Conservation (phyloP, 2,113 vertebrate species). For the Balaenoptera acutorostrata region DNA sequence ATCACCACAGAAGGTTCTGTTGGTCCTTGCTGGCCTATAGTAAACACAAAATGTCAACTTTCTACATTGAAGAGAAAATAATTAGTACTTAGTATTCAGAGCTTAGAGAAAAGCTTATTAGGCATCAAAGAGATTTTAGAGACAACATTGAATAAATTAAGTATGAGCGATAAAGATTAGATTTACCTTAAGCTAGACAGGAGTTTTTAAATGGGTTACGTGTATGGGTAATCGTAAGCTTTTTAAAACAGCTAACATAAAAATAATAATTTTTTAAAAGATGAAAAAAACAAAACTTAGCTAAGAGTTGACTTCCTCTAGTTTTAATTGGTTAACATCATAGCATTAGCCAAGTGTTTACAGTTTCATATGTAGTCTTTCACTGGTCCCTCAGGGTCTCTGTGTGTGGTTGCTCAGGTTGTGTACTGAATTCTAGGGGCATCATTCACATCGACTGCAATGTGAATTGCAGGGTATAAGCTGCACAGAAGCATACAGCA, state of each 20-base stretch:
- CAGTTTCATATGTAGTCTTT: background rate
- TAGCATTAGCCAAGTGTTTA: background rate
- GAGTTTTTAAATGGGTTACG: background rate
- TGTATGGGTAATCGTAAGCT: background rate
- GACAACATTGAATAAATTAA: background rate
- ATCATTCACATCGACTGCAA: background rate
- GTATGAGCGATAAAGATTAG: background rate
- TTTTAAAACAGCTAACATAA: constrained; percentile 1
- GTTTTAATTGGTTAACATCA: background rate
- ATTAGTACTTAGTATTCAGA: background rate
- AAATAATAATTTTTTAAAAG: background rate
- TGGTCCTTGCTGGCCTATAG: background rate
- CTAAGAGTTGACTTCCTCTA: background rate
- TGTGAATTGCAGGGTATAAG: background rate
- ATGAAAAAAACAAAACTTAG: background rate
- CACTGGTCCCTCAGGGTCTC: background rate
- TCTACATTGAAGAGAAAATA: background rate
- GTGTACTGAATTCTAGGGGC: background rate
- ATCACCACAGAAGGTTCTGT: background rate
- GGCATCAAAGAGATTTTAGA: constrained; percentile 15
- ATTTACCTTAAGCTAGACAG: constrained; percentile 9
- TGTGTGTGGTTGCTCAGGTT: background rate
- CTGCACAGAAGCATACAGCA: background rate
- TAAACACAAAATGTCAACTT: background rate
- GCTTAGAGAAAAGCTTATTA: background rate